Evolutionary conservation across 2,797 vertebrate species (phyloP).

Genomic region (Periparus ater): DNA sequence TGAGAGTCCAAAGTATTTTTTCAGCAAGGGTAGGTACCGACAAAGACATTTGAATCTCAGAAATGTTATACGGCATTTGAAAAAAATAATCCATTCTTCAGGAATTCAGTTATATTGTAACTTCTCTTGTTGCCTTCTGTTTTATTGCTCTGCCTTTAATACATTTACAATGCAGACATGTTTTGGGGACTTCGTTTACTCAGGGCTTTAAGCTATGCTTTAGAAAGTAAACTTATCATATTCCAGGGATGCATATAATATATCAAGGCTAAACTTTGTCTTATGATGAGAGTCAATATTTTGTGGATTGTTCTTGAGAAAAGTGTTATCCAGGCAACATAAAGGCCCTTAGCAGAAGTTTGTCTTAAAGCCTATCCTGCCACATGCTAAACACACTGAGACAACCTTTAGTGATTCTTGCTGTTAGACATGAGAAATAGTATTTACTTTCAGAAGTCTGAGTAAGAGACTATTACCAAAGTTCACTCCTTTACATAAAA

Average conservation of each 20-base stretch:
- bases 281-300: background rate
- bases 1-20: background rate
- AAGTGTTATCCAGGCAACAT: background rate
- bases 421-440: background rate
- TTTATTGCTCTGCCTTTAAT: background rate
- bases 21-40: background rate
- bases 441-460: background rate
- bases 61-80: background rate
- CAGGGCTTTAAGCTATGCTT: background rate
- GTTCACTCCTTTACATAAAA: background rate
- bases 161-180: background rate
- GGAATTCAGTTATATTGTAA: background rate
- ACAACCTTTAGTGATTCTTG: background rate
- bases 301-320: background rate
- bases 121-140: background rate
- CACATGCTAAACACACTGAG: background rate
- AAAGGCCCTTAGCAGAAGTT: background rate
- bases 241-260: background rate
- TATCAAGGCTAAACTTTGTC: background rate
- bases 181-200: background rate
- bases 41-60: background rate
- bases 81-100: background rate
- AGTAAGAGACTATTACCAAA: background rate
- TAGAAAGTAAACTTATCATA: background rate
- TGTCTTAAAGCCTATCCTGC: background rate